These are phyloP conservation scores for Andrena trimmerana DNA, from an alignment of 2,888 invertebrate species.

Conservation along the genomic window DNA sequence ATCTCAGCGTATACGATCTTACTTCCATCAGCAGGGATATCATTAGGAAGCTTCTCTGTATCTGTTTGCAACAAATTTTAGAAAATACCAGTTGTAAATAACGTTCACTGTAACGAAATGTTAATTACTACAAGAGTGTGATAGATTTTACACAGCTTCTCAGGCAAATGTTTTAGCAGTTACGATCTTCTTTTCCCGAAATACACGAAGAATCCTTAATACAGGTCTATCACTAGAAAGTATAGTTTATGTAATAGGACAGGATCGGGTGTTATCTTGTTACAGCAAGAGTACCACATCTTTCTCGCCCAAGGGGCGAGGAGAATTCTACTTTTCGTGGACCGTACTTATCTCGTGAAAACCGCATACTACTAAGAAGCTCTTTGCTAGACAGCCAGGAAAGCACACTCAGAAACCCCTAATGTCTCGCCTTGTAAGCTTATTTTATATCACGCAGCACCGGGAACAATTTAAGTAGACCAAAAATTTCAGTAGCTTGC, in stretches of 20 bases:
- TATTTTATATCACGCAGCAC: slow-evolving; percentile 47
- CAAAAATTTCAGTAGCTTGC: slow-evolving; percentile 15
- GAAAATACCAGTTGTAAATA: background rate
- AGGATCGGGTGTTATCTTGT: slow-evolving; percentile 76
- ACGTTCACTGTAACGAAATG: background rate
- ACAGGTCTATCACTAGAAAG: background rate
- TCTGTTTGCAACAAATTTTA: background rate
- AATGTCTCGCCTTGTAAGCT: slow-evolving; percentile 50
- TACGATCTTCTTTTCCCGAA: background rate
- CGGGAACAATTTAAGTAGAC: slow-evolving; percentile 28
- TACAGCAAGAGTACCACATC: slow-evolving; percentile 54
- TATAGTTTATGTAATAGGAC: slow-evolving; percentile 17
- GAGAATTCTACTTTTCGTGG: slow-evolving; percentile 49
- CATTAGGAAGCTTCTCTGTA: background rate
- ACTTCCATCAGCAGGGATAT: background rate
- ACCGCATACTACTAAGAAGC: slow-evolving; percentile 33
- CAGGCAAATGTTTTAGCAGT: background rate
- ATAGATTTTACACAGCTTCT: background rate
- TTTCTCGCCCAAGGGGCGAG: slow-evolving; percentile 36
- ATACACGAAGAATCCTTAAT: background rate
- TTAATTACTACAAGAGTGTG: background rate
- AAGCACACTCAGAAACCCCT: slow-evolving; percentile 34
- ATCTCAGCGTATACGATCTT: background rate
- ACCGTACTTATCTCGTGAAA: slow-evolving; percentile 45
- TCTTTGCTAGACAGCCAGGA: slow-evolving; percentile 20